phyloP scores from a whole-genome alignment of 2,888 invertebrate genomes.

The Neocrepidodera transversa region DNA sequence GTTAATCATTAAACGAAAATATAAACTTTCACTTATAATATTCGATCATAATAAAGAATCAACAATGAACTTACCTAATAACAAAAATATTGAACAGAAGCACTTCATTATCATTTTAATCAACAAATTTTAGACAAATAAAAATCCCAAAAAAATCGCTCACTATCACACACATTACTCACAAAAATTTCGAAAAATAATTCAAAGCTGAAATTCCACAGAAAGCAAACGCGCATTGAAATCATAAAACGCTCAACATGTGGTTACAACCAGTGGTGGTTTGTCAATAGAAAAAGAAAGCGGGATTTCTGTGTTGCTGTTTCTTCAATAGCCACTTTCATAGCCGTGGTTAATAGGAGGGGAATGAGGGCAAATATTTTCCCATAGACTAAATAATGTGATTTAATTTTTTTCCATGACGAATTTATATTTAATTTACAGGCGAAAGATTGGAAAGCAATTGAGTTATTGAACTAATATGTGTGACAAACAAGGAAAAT shows the following conservation, averaged over 20 bases:
- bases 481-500: too few relatives aligned
- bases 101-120: conserved; percentile 10
- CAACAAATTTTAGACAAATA: background rate
- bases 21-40: too few relatives aligned
- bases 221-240: background rate
- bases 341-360: background rate
- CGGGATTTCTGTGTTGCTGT: conserved; percentile 39
- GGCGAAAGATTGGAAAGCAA: too few relatives aligned
- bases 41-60: too few relatives aligned
- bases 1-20: too few relatives aligned
- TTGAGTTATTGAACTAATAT: too few relatives aligned
- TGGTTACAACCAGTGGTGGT: conserved; percentile 10
- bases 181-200: background rate
- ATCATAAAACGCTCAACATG: conserved; percentile 6
- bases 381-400: too few relatives aligned
- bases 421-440: too few relatives aligned
- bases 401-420: too few relatives aligned
- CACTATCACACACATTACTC: conserved; percentile 13
- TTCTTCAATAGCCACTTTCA: conserved; percentile 33
- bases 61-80: conserved; percentile 20
- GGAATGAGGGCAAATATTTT: background rate
- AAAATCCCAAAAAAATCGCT: background rate
- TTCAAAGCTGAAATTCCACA: background rate
- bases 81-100: background rate
- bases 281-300: conserved; percentile 46